These are phyloP conservation scores for Drosophila trichaetosa DNA, from an alignment of 2,888 invertebrate species.

Conservation along the genomic window DNA sequence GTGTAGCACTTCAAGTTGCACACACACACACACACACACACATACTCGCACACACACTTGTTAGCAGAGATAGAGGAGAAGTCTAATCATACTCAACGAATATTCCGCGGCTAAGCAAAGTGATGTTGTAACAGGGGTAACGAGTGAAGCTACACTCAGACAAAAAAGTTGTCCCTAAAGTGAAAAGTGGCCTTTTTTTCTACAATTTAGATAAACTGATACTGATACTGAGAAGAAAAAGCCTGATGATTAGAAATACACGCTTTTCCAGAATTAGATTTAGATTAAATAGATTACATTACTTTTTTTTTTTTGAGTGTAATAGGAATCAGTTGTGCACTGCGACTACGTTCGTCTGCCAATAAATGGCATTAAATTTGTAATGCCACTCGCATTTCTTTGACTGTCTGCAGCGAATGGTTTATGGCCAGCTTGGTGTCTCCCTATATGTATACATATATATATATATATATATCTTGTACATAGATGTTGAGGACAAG, in stretches of 20 bases:
- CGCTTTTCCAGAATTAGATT: neutral
- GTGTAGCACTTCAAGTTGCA: slow-evolving; percentile 30
- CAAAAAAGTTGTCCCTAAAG: neutral
- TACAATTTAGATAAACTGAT: neutral
- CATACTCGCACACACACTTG: neutral
- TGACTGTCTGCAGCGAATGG: slow-evolving; percentile 31
- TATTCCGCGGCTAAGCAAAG: slow-evolving; percentile 7
- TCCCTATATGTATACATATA: neutral
- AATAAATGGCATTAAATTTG: slow-evolving; percentile 60
- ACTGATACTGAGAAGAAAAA: neutral
- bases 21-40: neutral
- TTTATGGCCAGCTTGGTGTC: slow-evolving; percentile 30
- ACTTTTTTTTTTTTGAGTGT: neutral
- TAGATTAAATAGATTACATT: neutral
- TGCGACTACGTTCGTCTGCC: slow-evolving; percentile 19
- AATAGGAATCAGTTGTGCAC: neutral
- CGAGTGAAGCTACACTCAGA: neutral
- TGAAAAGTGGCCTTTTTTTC: neutral
- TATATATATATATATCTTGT: neutral
- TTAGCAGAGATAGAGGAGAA: neutral
- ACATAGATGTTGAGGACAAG: slow-evolving; percentile 1
- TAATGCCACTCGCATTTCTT: slow-evolving; percentile 41
- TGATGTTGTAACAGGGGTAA: neutral
- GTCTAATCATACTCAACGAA: slow-evolving; percentile 42
- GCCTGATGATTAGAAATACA: neutral